phyloP scores from a whole-genome alignment of 2,888 invertebrate species.

The Subacronicta megacephala region DNA sequence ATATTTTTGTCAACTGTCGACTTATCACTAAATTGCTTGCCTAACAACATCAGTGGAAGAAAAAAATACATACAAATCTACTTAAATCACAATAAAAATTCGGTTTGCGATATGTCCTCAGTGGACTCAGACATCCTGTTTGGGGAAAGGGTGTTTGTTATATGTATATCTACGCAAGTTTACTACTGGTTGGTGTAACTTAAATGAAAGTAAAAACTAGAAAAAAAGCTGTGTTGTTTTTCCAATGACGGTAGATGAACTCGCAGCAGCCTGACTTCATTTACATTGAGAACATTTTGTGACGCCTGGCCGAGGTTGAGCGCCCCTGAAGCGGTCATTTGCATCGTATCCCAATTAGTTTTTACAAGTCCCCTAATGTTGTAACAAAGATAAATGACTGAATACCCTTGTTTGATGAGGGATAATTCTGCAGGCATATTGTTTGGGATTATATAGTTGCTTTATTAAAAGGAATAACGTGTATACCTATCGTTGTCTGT shows the following conservation, averaged over 20 bases:
- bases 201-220: not conserved
- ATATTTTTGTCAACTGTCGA: too few species aligned
- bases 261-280: slow-evolving; percentile 70
- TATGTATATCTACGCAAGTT: too few species aligned
- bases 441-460: slow-evolving; percentile 9
- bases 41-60: too few species aligned
- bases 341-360: slow-evolving; percentile 84
- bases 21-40: too few species aligned
- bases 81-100: too few species aligned
- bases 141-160: too few species aligned
- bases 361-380: slow-evolving; percentile 78
- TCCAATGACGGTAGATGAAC: slow-evolving; percentile 68
- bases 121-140: too few species aligned
- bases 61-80: too few species aligned
- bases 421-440: slow-evolving; percentile 21
- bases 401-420: slow-evolving; percentile 31
- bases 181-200: too few species aligned
- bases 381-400: slow-evolving; percentile 61
- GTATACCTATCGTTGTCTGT: too few species aligned
- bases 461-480: not conserved
- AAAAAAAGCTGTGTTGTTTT: slow-evolving; percentile 56
- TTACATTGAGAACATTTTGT: slow-evolving; percentile 81
- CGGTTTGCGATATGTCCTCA: too few species aligned
- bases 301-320: slow-evolving; percentile 67
- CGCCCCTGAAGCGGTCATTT: slow-evolving; percentile 73